These are phyloP conservation scores for Perca flavescens DNA, from an alignment of 2,113 vertebrate species.

Conservation along the genomic window DNA sequence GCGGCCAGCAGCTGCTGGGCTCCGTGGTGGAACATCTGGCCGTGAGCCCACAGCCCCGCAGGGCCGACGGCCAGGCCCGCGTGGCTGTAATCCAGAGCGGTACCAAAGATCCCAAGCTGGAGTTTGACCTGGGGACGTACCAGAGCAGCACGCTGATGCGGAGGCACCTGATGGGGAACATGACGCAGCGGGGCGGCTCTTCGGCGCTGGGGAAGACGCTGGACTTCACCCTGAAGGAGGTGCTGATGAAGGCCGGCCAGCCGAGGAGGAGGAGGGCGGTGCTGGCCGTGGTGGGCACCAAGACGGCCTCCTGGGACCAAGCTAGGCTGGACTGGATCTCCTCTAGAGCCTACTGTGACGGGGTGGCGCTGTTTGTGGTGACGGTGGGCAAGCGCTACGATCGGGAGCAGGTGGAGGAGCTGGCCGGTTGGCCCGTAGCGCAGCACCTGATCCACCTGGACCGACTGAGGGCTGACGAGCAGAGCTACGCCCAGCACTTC, in stretches of 20 bases:
- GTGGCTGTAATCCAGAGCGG: slow-evolving; percentile 85
- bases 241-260: slow-evolving; percentile 81
- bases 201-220: slow-evolving; percentile 83
- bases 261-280: slow-evolving; percentile 79
- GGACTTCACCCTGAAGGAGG: slow-evolving; percentile 81
- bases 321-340: slow-evolving; percentile 80
- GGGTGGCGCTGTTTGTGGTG: slow-evolving; percentile 87
- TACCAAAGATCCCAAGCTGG: slow-evolving; percentile 33
- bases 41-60: slow-evolving; percentile 64
- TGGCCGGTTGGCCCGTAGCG: slow-evolving; percentile 83
- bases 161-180: slow-evolving; percentile 74
- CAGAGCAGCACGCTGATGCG: slow-evolving; percentile 77
- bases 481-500: slow-evolving; percentile 85
- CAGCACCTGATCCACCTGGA: slow-evolving; percentile 87
- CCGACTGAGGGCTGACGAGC: slow-evolving; percentile 69
- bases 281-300: slow-evolving; percentile 83
- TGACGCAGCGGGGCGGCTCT: slow-evolving; percentile 79
- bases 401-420: slow-evolving; percentile 74
- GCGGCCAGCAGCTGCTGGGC: slow-evolving; percentile 84
- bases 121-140: slow-evolving; percentile 84
- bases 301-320: slow-evolving; percentile 82
- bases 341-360: slow-evolving; percentile 85
- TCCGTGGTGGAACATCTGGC: slow-evolving; percentile 84
- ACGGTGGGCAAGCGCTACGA: slow-evolving; percentile 78
- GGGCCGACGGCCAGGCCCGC: slow-evolving; percentile 57